Evolutionary conservation across 2,888 invertebrate genomes (phyloP).

Genomic region (Nomada ferruginata): DNA sequence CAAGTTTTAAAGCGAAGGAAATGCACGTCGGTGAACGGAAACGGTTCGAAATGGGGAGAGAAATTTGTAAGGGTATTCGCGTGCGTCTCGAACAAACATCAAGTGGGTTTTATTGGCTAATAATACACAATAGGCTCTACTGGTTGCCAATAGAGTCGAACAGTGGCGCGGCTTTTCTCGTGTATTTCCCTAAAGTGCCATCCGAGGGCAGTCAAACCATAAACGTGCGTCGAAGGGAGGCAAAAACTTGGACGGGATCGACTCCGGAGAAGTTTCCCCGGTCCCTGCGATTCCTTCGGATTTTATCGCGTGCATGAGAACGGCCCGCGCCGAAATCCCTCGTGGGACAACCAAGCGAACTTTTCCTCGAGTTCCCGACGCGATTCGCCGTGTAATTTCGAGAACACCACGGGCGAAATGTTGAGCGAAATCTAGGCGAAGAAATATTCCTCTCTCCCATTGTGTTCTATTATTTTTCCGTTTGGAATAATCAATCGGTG

Average conservation of each 20-base stretch:
- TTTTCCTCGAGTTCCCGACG: constrained; percentile 38
- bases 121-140: constrained; percentile 77
- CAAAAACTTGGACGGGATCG: constrained; percentile 63
- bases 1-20: constrained; percentile 15
- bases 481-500: background rate
- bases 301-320: constrained; percentile 68
- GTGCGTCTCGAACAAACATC: constrained; percentile 35
- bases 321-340: constrained; percentile 43
- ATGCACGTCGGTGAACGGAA: background rate
- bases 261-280: constrained; percentile 62
- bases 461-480: background rate
- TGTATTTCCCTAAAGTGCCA: constrained; percentile 84
- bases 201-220: constrained; percentile 82
- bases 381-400: constrained; percentile 20
- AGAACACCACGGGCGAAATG: background rate
- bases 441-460: background rate
- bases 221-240: constrained; percentile 71
- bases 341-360: constrained; percentile 42
- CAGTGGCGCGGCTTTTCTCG: constrained; percentile 51
- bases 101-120: constrained; percentile 77
- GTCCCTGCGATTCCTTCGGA: constrained; percentile 56
- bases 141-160: constrained; percentile 60
- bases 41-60: background rate
- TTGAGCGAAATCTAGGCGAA: background rate
- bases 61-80: constrained; percentile 14